phyloP scores from a whole-genome alignment of 2,797 vertebrate genomes.

The Harpagifer antarcticus region DNA sequence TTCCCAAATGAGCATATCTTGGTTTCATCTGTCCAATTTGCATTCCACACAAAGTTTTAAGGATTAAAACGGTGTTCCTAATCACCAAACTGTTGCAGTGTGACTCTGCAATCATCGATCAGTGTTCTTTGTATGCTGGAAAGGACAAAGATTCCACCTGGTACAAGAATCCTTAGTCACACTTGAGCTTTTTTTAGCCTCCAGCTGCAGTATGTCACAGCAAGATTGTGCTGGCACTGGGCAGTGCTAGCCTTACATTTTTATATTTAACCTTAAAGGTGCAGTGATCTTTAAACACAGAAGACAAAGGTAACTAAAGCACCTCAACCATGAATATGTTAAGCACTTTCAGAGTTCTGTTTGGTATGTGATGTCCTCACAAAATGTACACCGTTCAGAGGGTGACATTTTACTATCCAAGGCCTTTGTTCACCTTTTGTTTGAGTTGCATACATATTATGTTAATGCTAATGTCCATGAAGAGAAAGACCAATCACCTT shows the following conservation, averaged over 20 bases:
- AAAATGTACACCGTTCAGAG: not conserved
- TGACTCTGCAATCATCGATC: conserved; percentile 32
- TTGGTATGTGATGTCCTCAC: not conserved
- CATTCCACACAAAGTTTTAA: conserved; percentile 42
- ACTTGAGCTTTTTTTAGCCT: not conserved
- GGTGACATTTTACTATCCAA: conserved; percentile 13
- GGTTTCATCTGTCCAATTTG: conserved; percentile 49
- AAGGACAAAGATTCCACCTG: conserved; percentile 14
- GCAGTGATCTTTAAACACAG: not conserved
- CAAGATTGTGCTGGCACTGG: not conserved
- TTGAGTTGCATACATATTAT: not conserved
- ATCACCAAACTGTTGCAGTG: conserved; percentile 42
- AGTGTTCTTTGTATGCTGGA: conserved; percentile 16
- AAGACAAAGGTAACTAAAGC: not conserved
- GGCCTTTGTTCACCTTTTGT: not conserved
- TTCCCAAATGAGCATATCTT: conserved; percentile 32
- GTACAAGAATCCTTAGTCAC: conserved; percentile 3
- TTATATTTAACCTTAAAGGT: not conserved
- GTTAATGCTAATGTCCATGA: not conserved
- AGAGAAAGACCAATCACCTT: not conserved
- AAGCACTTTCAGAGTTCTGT: not conserved
- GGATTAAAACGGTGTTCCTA: conserved; percentile 40
- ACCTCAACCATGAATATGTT: not conserved
- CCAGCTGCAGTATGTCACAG: not conserved
- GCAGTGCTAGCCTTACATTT: not conserved